Base-by-base conservation (phyloP, 2,797 vertebrate genomes). In the Eulemur rubriventer region DNA sequence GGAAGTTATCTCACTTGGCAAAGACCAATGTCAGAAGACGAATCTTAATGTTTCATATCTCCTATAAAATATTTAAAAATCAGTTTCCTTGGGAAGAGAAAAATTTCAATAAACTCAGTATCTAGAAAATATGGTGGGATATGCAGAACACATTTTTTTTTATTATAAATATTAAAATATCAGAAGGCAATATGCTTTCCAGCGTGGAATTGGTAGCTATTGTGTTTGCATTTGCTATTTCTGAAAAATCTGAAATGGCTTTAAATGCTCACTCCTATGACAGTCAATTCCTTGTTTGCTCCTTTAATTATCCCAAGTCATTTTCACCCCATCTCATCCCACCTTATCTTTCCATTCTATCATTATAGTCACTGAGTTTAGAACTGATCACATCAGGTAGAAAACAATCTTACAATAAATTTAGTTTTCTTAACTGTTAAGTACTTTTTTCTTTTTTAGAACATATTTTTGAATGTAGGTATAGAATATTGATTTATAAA, bases 61-160 rank as follows among this genome's bases (percentile, higher is more conserved):
- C 11, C n/a, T 85, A 67, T 96, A 67, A 95, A 95, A 80, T 82
- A 94, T 89, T 95, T 63, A 80, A 91, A 96, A 96, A 67, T 83
- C 33, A 41, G 10, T 93, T 88, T 33, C 89, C 18, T 59, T 86
- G 26, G 6, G 50, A 63, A 69, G 22, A 55, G 75, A 26, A 80
- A 57, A 89, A 1, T 95, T 89, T 84, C 67, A 95, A 30, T 35
- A 94, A 61, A 43, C 1, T 76, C 30, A 85, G 18, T 16, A 75
- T 86, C 1, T 38, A 79, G 1, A 82, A 95, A 95, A 67, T 85
- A 90, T 18, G 41, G 24, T 70, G 33, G 6, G 5, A 46, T 61
- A 52, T 48, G 20, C 72, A 18, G 20, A 52, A 22, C 52, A 90
- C 12, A 59, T 43, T 75, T 79, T 91, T 79, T 91, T 61, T 72